phyloP scores from a whole-genome alignment of 2,888 invertebrate species.

The Aproaerema taeniolella region DNA sequence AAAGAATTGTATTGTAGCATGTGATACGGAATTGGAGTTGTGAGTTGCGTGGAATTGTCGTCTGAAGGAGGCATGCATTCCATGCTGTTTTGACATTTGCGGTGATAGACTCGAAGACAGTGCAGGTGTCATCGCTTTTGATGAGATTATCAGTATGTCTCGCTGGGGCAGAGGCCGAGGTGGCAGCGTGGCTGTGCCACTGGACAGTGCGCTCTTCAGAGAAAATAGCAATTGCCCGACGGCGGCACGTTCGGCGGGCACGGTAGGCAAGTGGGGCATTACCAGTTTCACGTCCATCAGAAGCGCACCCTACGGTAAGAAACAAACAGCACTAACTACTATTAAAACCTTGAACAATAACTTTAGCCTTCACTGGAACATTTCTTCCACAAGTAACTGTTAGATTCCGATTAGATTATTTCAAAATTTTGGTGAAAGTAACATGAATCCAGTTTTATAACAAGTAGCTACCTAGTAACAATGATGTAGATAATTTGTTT shows the following conservation, averaged over 20 bases:
- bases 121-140: constrained; percentile 67
- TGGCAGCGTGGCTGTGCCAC: constrained; percentile 79
- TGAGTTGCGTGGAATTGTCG: constrained; percentile 24
- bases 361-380: not conserved
- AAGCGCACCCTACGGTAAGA: constrained; percentile 84
- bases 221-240: constrained; percentile 92
- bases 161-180: constrained; percentile 80
- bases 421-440: not conserved
- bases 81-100: constrained; percentile 53
- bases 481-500: too few species aligned
- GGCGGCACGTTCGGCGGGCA: constrained; percentile 92
- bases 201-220: constrained; percentile 80
- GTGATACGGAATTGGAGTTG: constrained; percentile 27
- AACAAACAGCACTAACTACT: constrained; percentile 1
- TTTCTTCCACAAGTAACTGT: not conserved
- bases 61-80: constrained; percentile 50
- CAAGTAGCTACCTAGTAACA: too few species aligned
- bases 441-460: not conserved
- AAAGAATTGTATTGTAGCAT: constrained; percentile 38
- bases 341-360: constrained; percentile 26
- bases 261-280: constrained; percentile 96
- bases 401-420: not conserved
- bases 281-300: constrained; percentile 95
- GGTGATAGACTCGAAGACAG: constrained; percentile 48
- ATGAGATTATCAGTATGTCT: constrained; percentile 78